Percentiles rank a stretch among this genome's conserved stretches.
Evolutionary conservation across 2,113 vertebrate genomes (phyloP).

Genomic region (Malurus alboscapulatus): DNA sequence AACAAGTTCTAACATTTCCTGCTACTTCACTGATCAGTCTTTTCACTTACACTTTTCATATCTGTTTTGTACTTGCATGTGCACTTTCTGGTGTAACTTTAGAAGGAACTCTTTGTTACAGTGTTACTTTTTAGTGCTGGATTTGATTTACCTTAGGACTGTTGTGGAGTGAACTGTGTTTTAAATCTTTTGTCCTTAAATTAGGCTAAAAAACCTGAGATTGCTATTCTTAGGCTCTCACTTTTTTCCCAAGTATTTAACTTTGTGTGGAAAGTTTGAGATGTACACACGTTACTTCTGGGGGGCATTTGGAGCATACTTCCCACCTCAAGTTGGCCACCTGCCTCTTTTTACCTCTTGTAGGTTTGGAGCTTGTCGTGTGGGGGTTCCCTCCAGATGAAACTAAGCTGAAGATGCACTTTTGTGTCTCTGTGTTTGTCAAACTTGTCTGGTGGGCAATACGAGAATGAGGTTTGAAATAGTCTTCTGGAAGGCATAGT

Average conservation of each 20-base stretch:
- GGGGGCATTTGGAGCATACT: background rate
- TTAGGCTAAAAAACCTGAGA: background rate
- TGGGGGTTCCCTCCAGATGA: background rate
- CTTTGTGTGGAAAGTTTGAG: background rate
- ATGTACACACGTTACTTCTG: background rate
- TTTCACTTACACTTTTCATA: background rate
- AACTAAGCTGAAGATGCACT: background rate
- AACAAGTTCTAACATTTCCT: slow-evolving; percentile 47
- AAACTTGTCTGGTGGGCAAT: background rate
- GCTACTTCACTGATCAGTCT: background rate
- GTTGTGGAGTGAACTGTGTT: background rate
- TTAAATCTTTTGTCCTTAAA: background rate
- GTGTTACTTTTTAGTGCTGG: background rate
- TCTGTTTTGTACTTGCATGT: background rate
- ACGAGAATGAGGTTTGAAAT: background rate
- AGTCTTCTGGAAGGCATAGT: background rate
- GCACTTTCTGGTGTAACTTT: background rate
- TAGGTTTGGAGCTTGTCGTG: background rate
- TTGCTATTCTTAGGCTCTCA: background rate
- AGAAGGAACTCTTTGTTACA: background rate
- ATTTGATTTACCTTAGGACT: background rate
- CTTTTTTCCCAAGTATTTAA: background rate
- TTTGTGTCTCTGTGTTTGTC: background rate
- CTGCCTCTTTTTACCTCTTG: background rate
- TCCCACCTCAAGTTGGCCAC: accelerated